Conservation (phyloP, 2,888 invertebrate species). For the Aphelenchoides bicaudatus region DNA sequence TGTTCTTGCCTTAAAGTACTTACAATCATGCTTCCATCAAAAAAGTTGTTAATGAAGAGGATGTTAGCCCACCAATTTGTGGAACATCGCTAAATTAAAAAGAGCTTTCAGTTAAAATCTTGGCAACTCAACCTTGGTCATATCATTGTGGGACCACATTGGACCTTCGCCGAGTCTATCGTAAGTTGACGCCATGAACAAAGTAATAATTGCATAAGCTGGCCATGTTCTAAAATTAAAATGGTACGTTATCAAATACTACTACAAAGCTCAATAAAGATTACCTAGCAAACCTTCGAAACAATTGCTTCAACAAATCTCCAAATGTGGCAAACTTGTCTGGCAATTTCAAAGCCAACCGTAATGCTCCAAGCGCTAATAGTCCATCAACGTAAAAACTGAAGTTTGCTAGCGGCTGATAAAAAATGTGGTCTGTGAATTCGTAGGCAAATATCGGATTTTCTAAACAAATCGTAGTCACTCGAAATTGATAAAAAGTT, state of each 20-base stretch:
- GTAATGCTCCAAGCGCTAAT: slow-evolving; percentile 48
- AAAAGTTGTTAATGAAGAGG: slow-evolving; percentile 59
- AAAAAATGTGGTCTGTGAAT: slow-evolving; percentile 33
- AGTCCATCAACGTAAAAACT: slow-evolving; percentile 46
- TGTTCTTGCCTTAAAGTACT: not conserved
- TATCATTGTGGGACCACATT: slow-evolving; percentile 59
- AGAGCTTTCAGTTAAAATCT: too few relatives aligned
- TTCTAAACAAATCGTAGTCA: slow-evolving; percentile 33
- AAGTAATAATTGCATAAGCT: slow-evolving; percentile 44
- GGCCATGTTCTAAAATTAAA: slow-evolving; percentile 49
- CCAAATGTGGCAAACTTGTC: slow-evolving; percentile 26
- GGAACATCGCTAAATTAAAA: slow-evolving; percentile 49
- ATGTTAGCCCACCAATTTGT: slow-evolving; percentile 57
- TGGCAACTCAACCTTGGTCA: too few relatives aligned
- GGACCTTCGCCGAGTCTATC: slow-evolving; percentile 53
- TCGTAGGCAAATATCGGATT: slow-evolving; percentile 55
- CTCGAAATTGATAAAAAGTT: too few relatives aligned
- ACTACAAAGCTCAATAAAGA: not conserved
- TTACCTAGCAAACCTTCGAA: not conserved
- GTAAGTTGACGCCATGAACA: slow-evolving; percentile 47
- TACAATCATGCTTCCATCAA: slow-evolving; percentile 48
- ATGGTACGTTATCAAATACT: not conserved
- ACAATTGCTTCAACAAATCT: slow-evolving; percentile 10
- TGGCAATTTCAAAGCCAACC: slow-evolving; percentile 41
- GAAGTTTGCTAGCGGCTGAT: slow-evolving; percentile 53